Evolutionary conservation across 2,113 vertebrate species (phyloP).

Genomic region (Gobius niger): DNA sequence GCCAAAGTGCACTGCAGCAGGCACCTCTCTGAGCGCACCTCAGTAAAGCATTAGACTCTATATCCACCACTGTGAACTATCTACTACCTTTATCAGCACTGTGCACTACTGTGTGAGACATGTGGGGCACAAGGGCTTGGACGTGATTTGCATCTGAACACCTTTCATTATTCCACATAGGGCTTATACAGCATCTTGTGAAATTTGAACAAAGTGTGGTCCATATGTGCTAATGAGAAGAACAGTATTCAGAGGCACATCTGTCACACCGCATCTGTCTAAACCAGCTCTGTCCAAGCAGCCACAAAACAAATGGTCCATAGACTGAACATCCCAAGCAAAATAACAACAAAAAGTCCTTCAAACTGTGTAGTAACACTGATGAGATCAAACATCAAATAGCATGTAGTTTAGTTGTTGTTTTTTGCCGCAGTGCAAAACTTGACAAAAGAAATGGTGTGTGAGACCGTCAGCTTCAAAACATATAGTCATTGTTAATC

Average conservation of each 20-base stretch:
- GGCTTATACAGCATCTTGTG: not conserved
- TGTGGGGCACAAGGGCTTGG: constrained; percentile 23
- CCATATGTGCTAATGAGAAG: constrained; percentile 61
- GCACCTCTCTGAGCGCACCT: constrained; percentile 4
- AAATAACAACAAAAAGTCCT: constrained; percentile 16
- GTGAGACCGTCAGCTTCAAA: no score
- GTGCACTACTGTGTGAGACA: constrained; percentile 13
- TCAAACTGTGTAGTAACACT: constrained; percentile 35
- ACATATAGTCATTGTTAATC: no score
- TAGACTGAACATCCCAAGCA: constrained; percentile 55
- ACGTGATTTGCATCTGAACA: constrained; percentile 34
- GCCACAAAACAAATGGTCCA: constrained; percentile 46
- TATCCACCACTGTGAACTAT: not conserved
- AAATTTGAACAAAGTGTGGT: constrained; percentile 57
- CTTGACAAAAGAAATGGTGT: no score
- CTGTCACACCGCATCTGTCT: constrained; percentile 40
- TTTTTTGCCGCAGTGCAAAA: constrained; percentile 39
- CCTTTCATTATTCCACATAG: not conserved
- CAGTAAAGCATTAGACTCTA: constrained; percentile 3
- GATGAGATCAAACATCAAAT: constrained; percentile 44
- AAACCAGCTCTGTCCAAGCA: constrained; percentile 35
- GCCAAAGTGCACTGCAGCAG: constrained; percentile 21
- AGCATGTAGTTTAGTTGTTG: constrained; percentile 39
- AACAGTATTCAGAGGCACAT: constrained; percentile 57
- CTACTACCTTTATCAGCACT: not conserved